These are phyloP conservation scores for Eospalax fontanierii DNA, from an alignment of 2,797 vertebrate species.

Conservation along the genomic window DNA sequence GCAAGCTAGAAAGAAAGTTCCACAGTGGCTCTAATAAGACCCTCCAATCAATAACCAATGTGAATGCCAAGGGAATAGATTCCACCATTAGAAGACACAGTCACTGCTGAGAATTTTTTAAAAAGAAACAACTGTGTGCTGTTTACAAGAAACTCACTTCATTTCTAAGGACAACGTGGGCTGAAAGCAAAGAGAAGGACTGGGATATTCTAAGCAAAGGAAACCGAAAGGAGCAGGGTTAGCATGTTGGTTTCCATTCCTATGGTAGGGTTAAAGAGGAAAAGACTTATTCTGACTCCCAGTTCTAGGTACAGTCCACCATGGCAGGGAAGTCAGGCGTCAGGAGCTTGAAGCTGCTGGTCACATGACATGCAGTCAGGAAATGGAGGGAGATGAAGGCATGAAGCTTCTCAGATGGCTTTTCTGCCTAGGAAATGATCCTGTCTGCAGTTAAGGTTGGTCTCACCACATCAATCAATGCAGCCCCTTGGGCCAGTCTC, in stretches of 20 bases:
- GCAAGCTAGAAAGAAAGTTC: neutral
- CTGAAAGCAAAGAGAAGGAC: neutral
- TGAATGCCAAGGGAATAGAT: neutral
- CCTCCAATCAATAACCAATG: neutral
- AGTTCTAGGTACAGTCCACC: neutral
- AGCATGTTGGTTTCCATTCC: neutral
- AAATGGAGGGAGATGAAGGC: neutral
- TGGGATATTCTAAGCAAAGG: neutral
- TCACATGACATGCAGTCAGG: neutral
- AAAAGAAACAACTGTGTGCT: neutral
- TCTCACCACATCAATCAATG: neutral
- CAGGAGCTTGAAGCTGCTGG: neutral
- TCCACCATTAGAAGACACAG: neutral
- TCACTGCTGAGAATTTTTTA: too few species aligned
- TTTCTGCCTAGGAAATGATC: neutral
- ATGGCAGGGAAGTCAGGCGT: neutral
- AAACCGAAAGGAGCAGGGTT: neutral
- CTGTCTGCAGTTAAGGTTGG: too few species aligned
- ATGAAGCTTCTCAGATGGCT: neutral
- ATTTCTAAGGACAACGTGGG: neutral
- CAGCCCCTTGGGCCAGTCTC: too few species aligned
- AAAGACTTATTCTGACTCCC: neutral
- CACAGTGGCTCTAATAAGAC: neutral
- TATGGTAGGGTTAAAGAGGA: too few species aligned
- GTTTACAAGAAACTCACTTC: neutral